phyloP scores from a whole-genome alignment of 2,113 vertebrate species.

The Tauraco erythrolophus region DNA sequence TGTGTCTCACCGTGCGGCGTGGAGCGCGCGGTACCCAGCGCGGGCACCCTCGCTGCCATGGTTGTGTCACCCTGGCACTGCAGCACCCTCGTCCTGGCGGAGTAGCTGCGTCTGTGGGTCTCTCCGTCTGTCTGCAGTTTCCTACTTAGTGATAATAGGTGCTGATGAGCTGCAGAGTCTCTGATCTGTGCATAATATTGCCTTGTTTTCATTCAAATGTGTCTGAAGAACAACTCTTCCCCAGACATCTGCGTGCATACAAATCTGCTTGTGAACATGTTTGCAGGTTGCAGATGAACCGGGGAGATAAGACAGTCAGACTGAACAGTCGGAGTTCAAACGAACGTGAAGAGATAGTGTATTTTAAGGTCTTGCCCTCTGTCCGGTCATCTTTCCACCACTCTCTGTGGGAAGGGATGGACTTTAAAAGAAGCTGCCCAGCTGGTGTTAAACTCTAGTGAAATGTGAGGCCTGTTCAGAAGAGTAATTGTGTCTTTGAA shows the following conservation, averaged over 20 bases:
- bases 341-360: fast-evolving
- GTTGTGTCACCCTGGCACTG: not conserved
- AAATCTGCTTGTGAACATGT: not conserved
- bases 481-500: not conserved
- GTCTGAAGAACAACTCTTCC: not conserved
- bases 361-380: not conserved
- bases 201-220: slow-evolving; percentile 27
- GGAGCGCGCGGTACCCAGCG: fast-evolving
- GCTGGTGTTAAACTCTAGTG: not conserved
- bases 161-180: slow-evolving; percentile 1
- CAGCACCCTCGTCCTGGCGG: not conserved
- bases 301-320: not conserved
- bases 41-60: fast-evolving
- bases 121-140: not conserved
- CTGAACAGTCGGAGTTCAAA: not conserved
- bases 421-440: not conserved
- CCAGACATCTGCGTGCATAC: not conserved
- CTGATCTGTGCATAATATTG: slow-evolving; percentile 8
- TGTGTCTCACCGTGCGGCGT: fast-evolving
- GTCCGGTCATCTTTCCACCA: fast-evolving
- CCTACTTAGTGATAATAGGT: not conserved
- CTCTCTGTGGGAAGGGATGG: not conserved
- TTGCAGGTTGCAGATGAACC: slow-evolving; percentile 3
- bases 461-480: not conserved
- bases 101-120: not conserved